Percentiles rank a stretch among this genome's conserved stretches.
Evolutionary conservation across 2,888 invertebrate species (phyloP).

Genomic region (Cephus nigrinus): DNA sequence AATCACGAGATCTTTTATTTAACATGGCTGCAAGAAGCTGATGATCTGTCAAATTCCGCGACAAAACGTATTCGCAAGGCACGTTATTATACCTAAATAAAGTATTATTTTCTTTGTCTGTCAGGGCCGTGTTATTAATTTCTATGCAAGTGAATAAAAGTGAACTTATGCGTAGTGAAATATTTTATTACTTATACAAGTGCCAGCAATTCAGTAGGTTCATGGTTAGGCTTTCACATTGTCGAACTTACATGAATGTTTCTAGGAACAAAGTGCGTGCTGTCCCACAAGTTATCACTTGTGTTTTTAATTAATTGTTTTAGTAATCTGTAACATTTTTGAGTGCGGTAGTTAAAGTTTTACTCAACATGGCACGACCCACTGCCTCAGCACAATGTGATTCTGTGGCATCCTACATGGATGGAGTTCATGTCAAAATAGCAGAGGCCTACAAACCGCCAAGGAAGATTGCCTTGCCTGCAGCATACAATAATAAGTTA

Average conservation of each 20-base stretch:
- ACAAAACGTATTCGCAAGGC: background rate
- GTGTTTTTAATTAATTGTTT: background rate
- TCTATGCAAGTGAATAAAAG: background rate
- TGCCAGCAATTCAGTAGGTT: background rate
- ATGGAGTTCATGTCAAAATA: conserved; percentile 89
- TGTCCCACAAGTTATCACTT: background rate
- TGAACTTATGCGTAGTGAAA: background rate
- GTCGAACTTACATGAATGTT: background rate
- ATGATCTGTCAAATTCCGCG: conserved; percentile 14
- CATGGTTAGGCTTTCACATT: background rate
- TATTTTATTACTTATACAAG: background rate
- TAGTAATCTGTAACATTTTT: background rate
- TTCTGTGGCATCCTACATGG: conserved; percentile 74
- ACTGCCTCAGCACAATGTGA: conserved; percentile 56
- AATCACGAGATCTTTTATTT: background rate
- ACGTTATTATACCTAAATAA: background rate
- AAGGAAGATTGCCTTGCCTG: conserved; percentile 74
- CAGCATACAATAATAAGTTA: conserved; percentile 69
- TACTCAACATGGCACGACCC: conserved; percentile 48
- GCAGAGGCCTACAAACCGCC: conserved; percentile 89
- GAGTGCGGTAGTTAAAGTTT: background rate
- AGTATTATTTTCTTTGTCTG: background rate
- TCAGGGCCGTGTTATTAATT: background rate
- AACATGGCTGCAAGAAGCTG: conserved; percentile 15
- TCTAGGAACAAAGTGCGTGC: background rate